phyloP scores from a whole-genome alignment of 2,797 vertebrate species.

The Apogon talboti region DNA sequence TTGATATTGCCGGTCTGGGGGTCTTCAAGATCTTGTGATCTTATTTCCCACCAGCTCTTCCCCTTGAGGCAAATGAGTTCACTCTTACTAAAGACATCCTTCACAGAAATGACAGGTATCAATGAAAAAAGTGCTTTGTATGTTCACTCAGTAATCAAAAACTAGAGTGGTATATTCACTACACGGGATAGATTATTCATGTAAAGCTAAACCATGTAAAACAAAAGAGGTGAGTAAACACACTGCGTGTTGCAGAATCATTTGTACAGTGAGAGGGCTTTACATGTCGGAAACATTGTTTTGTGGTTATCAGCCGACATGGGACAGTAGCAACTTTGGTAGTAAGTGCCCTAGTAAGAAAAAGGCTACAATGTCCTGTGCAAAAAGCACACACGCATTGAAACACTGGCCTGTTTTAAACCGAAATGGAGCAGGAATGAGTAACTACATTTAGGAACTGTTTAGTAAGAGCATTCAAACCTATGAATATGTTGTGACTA shows the following conservation, averaged over 20 bases:
- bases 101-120: constrained; percentile 61
- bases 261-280: constrained; percentile 68
- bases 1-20: constrained; percentile 62
- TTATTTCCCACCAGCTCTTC: constrained; percentile 39
- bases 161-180: constrained; percentile 72
- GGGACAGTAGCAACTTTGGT: constrained; percentile 57
- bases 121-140: constrained; percentile 76
- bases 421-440: constrained; percentile 36
- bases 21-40: constrained; percentile 44
- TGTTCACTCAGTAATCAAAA: constrained; percentile 69
- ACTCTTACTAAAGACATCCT: constrained; percentile 42
- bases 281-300: constrained; percentile 36
- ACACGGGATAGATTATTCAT: constrained; percentile 63
- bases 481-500: constrained; percentile 72
- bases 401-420: constrained; percentile 40
- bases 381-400: constrained; percentile 42
- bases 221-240: constrained; percentile 54
- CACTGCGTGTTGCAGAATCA: constrained; percentile 52
- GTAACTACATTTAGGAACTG: constrained; percentile 44
- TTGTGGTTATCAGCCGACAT: constrained; percentile 40
- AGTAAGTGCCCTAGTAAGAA: constrained; percentile 38
- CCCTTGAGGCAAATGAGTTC: constrained; percentile 52
- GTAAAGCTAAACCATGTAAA: constrained; percentile 70
- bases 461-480: constrained; percentile 72
- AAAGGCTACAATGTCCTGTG: constrained; percentile 47